Evolutionary conservation across 2,888 invertebrate species (phyloP), one percentile per base, ranked within the genome.

Genomic region (Choristoneura rosaceana): DNA sequence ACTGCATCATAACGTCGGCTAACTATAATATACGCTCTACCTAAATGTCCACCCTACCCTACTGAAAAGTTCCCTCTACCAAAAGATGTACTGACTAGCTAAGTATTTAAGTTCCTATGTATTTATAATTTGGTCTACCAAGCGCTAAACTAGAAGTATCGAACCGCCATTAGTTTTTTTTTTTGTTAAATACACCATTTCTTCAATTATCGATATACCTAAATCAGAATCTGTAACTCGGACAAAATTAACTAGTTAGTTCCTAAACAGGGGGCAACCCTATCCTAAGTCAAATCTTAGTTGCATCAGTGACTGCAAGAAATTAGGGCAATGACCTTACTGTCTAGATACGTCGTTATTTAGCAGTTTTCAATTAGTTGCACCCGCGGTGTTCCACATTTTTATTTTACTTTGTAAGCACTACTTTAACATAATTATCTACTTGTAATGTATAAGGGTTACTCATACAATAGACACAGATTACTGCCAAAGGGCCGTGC

Each of bases 271-370:
- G 41, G 0, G 61, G 25, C 61, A 17, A 43, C 61, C 61, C 61
- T 61, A 12, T 43, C 61, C n/a, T 17, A 43, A 14, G 84, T 82
- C 82, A 83, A 80, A 78, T 82, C 82, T 83, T 81, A 84, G 87
- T 87, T 85, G 81, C 85, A 86, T 86, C 80, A 80, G 77, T 79
- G 84, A 84, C 82, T 83, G 83, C 80, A 77, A 79, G 78, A 80
- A 83, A 87, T 84, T 82, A 84, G 83, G 83, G 74, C 81, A 80
- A 76, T 80, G 86, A 78, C 87, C 87, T 87, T 87, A 84, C 83
- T 80, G 84, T 83, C 84, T 83, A 83, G 78, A 34, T 59, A 59
- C 15, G 15, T 38, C 38, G 0, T 63, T 63, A 33, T 12, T 67
- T 71, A 71, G 62, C 38, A 43, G 58, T 63, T 67, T 67, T 65